Base-by-base conservation (phyloP, 2,888 invertebrate genomes). In the Caenorhabditis sp. region DNA sequence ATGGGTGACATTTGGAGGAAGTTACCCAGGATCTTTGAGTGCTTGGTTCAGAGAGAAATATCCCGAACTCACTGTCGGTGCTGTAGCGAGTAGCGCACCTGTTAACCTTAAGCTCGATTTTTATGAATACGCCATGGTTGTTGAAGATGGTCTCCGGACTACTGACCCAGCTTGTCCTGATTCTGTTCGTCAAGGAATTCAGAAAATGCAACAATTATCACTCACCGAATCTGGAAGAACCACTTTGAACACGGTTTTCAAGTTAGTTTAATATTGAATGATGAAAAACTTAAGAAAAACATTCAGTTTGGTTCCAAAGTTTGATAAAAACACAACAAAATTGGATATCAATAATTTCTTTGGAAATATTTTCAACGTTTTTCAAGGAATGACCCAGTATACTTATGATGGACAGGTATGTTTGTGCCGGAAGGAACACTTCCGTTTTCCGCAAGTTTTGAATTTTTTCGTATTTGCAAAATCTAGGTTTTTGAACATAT, bases 1-100 rank as follows among this genome's bases (percentile, higher is more conserved):
- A 36, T 84, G 84, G 84, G 81, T 85, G 24, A 83, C 84, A 1
- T 85, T 86, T 62, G 85, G 85, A 21, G 85, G 85, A 53, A 78
- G 78, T 36, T 83, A 83, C 70, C 80, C 83, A 17, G 82, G 83
- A 27, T 70, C 83, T 0, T 64, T 83, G 43, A 76, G 79, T 4
- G 82, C 82, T 10, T 81, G 78, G 78, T 82, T 83, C 77, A 69
- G 83, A 21, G 60, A 70, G n/a, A 81, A 82, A 58, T 83, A 81
- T 51, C 83, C 83, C 5, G 69, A 81, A 36, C 27, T 78, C 2
- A 79, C 79, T 2, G 80, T 80, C 19, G 83, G 81, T 10, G 71
- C 81, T 0, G 78, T 83, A 12, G 79, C 78, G 27, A 79, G 79
- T 50, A 79, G 79, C 23, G 83, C 81, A 6, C 81, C 81, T 2